These are phyloP conservation scores for Fragum fragum DNA, from an alignment of 2,888 invertebrate species.

Conservation along the genomic window DNA sequence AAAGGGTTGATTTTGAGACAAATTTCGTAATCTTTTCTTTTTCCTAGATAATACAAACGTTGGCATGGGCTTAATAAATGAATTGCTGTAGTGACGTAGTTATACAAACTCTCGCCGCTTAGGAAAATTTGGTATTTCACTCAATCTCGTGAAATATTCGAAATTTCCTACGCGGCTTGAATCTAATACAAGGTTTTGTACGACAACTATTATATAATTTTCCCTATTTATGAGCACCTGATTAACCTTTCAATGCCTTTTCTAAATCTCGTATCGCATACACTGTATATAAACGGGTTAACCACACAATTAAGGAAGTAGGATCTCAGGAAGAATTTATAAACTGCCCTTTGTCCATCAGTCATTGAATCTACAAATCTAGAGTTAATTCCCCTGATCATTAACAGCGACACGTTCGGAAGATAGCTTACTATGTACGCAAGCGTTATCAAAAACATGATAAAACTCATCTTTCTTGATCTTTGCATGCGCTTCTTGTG, in stretches of 20 bases:
- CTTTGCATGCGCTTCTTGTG: constrained; percentile 21
- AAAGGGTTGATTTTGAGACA: no score
- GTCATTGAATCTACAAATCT: constrained; percentile 56
- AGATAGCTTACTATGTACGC: constrained; percentile 64
- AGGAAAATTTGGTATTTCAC: no score
- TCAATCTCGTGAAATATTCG: no score
- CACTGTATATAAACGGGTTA: constrained; percentile 74
- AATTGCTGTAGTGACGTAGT: no score
- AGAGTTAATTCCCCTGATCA: constrained; percentile 42
- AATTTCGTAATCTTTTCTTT: no score
- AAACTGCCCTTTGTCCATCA: constrained; percentile 44
- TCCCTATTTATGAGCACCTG: constrained; percentile 14
- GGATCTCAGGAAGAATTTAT: constrained; percentile 66
- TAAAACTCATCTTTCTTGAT: constrained; percentile 57
- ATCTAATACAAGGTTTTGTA: no score
- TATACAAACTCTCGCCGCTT: no score
- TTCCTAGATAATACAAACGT: no score
- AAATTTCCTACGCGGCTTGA: no score
- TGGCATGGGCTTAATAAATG: no score
- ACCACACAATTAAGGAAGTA: constrained; percentile 68
- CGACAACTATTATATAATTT: no score
- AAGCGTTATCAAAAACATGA: constrained; percentile 67
- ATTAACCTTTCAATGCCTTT: background rate
- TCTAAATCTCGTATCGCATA: constrained; percentile 62
- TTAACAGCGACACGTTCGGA: constrained; percentile 57